Percentiles rank a stretch among this genome's conserved stretches.
These are phyloP conservation scores for Cydia fagiglandana DNA, from an alignment of 1,140 invertebrate species.

Conservation along the genomic window DNA sequence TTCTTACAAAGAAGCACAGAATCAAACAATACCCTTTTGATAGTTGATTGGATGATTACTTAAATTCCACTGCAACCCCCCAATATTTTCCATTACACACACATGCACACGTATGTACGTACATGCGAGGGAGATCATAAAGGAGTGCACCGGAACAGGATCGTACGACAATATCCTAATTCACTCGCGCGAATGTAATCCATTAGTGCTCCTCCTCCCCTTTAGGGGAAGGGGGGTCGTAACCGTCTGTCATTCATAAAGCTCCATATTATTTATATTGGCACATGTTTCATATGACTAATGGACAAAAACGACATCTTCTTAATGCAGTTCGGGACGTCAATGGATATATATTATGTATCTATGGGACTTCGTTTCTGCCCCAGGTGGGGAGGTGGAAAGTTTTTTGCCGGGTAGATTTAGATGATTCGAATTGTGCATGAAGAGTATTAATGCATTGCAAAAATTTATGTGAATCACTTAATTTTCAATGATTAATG, in stretches of 20 bases:
- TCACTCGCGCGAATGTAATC: constrained; percentile 77
- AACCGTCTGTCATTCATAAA: constrained; percentile 73
- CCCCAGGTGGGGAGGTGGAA: constrained; percentile 3
- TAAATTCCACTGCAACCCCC: constrained; percentile 29
- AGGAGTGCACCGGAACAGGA: constrained; percentile 73
- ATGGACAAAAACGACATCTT: constrained; percentile 68
- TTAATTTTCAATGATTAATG: background rate
- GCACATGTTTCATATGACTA: constrained; percentile 78
- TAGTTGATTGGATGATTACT: constrained; percentile 11
- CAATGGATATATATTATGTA: constrained; percentile 10
- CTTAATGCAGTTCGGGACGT: constrained; percentile 48
- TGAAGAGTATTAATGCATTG: too few species aligned
- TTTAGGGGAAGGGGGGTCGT: constrained; percentile 29
- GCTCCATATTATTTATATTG: constrained; percentile 78
- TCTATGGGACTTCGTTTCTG: constrained; percentile 11
- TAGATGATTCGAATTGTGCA: background rate
- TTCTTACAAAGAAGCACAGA: background rate
- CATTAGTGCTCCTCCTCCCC: constrained; percentile 64
- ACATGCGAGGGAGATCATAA: constrained; percentile 46
- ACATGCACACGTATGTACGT: constrained; percentile 31
- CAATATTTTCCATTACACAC: constrained; percentile 22
- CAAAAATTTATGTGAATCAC: background rate
- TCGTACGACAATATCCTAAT: constrained; percentile 78
- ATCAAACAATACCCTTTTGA: background rate
- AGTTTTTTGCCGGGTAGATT: background rate